Conservation (phyloP, 2,888 invertebrate genomes). For the Pseudoips prasinana region DNA sequence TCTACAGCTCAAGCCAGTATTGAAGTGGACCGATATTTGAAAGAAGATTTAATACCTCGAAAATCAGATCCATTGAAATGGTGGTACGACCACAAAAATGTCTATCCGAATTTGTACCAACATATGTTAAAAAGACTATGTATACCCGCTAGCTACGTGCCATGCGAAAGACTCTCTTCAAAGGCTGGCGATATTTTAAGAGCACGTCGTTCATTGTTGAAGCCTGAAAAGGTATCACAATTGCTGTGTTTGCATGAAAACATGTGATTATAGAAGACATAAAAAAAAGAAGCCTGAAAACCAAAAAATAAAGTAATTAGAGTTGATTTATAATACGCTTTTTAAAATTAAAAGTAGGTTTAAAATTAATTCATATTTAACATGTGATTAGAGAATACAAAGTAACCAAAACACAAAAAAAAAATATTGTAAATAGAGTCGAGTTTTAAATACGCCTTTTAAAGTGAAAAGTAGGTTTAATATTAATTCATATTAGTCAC, state of each 20-base stretch:
- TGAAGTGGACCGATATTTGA: constrained; percentile 8
- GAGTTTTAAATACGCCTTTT: constrained; percentile 5
- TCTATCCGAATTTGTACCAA: constrained; percentile 7
- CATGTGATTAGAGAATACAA: constrained; percentile 1
- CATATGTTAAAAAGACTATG: constrained; percentile 4
- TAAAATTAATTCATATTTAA: constrained; percentile 5
- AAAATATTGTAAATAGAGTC: not conserved
- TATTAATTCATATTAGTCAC: constrained; percentile 7
- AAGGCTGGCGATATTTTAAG: not conserved
- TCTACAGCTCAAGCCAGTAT: constrained; percentile 7
- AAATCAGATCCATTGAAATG: constrained; percentile 7
- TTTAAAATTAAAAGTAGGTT: constrained; percentile 5
- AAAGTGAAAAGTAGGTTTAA: constrained; percentile 5
- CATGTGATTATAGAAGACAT: constrained; percentile 1
- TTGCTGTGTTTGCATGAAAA: constrained; percentile 1
- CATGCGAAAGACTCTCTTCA: constrained; percentile 3
- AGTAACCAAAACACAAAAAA: constrained; percentile 4
- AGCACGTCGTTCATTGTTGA: constrained; percentile 2
- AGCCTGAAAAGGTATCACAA: constrained; percentile 8
- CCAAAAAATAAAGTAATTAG: not conserved
- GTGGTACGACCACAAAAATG: constrained; percentile 1
- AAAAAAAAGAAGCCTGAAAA: no score
- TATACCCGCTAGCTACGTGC: constrained; percentile 8
- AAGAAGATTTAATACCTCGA: constrained; percentile 5
- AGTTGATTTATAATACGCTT: constrained; percentile 3